These are phyloP conservation scores for Helicoverpa armigera DNA, from an alignment of 1,140 invertebrate species.

Conservation along the genomic window DNA sequence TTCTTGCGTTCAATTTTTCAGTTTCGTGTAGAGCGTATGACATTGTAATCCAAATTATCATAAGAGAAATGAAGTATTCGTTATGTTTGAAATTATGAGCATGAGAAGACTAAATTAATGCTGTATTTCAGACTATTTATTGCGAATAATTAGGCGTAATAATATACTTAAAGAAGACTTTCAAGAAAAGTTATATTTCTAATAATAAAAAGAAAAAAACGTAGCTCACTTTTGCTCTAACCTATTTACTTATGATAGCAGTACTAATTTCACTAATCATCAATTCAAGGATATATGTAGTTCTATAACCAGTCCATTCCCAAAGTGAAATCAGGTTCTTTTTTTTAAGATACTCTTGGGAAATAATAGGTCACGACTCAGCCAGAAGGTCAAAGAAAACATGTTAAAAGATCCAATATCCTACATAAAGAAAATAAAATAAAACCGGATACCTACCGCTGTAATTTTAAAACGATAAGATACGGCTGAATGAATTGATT, in stretches of 20 bases:
- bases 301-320: too few relatives aligned
- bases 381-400: not conserved
- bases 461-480: slow-evolving; percentile 20
- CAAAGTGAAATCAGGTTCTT: not conserved
- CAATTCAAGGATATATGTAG: too few relatives aligned
- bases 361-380: slow-evolving; percentile 2
- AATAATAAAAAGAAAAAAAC: too few relatives aligned
- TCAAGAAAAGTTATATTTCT: not conserved
- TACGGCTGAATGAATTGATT: slow-evolving; percentile 24
- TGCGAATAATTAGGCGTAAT: slow-evolving; percentile 23
- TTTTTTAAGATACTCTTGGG: slow-evolving; percentile 1
- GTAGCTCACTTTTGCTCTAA: too few relatives aligned
- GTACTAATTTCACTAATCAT: too few relatives aligned
- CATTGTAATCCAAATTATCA: slow-evolving; percentile 36
- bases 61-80: slow-evolving; percentile 33
- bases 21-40: slow-evolving; percentile 38
- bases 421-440: slow-evolving; percentile 1
- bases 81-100: slow-evolving; percentile 24
- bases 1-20: slow-evolving; percentile 42
- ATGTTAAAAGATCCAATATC: not conserved
- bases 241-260: too few relatives aligned
- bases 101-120: slow-evolving; percentile 20
- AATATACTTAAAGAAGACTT: not conserved
- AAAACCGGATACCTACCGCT: slow-evolving; percentile 15
- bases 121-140: not conserved